Conservation (phyloP, 53 echinoderm and acorn worm genomes). For the Paracentrotus lividus region DNA sequence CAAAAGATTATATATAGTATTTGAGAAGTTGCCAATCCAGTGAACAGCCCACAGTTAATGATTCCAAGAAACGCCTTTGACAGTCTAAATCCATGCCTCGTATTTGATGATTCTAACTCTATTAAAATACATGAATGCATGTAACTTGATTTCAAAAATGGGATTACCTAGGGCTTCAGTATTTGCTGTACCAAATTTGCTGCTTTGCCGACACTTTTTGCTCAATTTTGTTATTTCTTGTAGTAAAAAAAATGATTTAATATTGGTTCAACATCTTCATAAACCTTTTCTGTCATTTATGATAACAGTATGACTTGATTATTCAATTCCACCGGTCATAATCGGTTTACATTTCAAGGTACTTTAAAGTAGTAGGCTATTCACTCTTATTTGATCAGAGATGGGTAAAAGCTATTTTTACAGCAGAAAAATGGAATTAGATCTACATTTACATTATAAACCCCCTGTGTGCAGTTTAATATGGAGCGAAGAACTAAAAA, state of each 20-base stretch:
- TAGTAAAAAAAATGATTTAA: background rate
- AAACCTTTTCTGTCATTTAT: background rate
- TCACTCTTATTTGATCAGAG: background rate
- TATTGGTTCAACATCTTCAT: background rate
- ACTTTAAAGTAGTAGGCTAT: background rate
- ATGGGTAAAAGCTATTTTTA: background rate
- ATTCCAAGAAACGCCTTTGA: background rate
- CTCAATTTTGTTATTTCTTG: background rate
- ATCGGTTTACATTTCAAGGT: background rate
- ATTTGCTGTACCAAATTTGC: background rate
- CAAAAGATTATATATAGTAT: background rate
- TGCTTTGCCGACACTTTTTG: background rate
- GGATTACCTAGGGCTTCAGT: slow-evolving; percentile 8
- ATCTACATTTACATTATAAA: background rate
- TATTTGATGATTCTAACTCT: background rate
- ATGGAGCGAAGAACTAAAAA: background rate
- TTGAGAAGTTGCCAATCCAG: background rate
- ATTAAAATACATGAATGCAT: background rate
- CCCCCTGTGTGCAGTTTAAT: background rate
- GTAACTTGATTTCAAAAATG: background rate
- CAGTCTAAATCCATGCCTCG: background rate
- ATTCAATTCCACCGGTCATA: background rate
- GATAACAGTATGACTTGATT: background rate
- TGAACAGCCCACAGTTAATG: background rate
- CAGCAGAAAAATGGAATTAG: background rate